Evolutionary conservation across 1,140 invertebrate species (phyloP), one percentile per base, ranked within the genome.

Genomic region (Microplitis demolitor): DNA sequence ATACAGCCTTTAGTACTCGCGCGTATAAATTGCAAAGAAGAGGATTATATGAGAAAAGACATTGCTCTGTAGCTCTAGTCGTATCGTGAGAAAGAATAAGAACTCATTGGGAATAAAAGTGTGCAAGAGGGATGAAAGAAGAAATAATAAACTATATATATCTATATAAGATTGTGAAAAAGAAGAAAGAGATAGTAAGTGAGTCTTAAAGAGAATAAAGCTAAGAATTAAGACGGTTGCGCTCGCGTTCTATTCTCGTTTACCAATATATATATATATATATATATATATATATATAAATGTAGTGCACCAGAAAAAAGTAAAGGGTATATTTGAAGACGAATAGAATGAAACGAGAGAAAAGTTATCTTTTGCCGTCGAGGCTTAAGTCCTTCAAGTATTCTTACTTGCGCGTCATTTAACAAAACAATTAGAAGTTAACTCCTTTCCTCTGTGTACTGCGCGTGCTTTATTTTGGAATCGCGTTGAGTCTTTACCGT

Each of bases 391-490:
- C 83, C 81, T 84, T 75, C 78, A 77, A 78, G 83, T 83, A 87
- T 87, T 87, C 85, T 87, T 87, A 87, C 85, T 87, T 82, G 84
- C 85, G 85, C 84, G 84, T 87, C 86, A 87, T 87, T 87, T 87
- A 87, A 87, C 86, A 87, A 87, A 87, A 87, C 86, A 87, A 87
- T 87, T 87, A 87, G 84, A 86, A 86, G 85, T 87, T 87, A 87
- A 87, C 86, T 83, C 86, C 85, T 85, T 87, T 82, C 73, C 62
- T 74, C 71, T 64, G 39, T 31, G 35, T 58, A 69, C 71, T 64
- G 37, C 33, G 24, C 56, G 66, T 83, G 82, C 79, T 83, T 87
- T 82, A 80, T 81, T 83, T 67, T 80, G 68, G 76, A 79, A 78
- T 85, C 79, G 73, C 72, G 75, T 63, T 56, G 16, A 9, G 39